Conservation (phyloP, 2,113 vertebrate species). For the Trachemys scripta region DNA sequence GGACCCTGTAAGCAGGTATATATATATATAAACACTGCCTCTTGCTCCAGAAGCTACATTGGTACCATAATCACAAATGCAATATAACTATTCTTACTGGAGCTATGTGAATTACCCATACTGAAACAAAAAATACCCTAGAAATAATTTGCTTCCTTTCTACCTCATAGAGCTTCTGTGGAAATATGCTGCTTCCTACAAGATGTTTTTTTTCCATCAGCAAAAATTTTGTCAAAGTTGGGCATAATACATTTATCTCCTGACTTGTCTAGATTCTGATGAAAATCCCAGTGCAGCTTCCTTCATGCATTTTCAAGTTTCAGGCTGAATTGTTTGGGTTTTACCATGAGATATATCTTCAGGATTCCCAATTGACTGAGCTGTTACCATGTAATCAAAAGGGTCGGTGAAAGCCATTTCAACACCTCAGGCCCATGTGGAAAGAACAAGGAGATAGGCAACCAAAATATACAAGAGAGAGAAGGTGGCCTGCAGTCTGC, state of each 20-base stretch:
- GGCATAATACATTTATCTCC: not conserved
- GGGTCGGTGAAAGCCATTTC: not conserved
- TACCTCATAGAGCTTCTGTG: not conserved
- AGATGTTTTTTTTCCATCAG: not conserved
- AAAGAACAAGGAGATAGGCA: not conserved
- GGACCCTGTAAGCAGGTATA: not conserved
- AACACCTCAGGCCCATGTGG: not conserved
- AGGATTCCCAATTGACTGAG: not conserved
- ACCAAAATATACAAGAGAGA: not conserved
- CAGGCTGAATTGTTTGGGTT: not conserved
- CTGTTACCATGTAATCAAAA: not conserved
- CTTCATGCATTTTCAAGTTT: not conserved
- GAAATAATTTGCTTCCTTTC: not conserved
- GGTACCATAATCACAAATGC: fast-evolving
- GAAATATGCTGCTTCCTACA: not conserved
- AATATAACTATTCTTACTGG: not conserved
- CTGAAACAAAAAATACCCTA: not conserved
- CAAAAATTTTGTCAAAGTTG: not conserved
- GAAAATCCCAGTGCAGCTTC: not conserved
- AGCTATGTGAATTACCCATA: not conserved
- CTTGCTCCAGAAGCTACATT: fast-evolving
- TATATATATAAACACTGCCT: fast-evolving
- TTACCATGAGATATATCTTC: not conserved
- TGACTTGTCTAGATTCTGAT: not conserved
- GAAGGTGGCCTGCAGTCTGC: not conserved